phyloP scores from a whole-genome alignment of 2,797 vertebrate genomes.

The Fratercula arctica region DNA sequence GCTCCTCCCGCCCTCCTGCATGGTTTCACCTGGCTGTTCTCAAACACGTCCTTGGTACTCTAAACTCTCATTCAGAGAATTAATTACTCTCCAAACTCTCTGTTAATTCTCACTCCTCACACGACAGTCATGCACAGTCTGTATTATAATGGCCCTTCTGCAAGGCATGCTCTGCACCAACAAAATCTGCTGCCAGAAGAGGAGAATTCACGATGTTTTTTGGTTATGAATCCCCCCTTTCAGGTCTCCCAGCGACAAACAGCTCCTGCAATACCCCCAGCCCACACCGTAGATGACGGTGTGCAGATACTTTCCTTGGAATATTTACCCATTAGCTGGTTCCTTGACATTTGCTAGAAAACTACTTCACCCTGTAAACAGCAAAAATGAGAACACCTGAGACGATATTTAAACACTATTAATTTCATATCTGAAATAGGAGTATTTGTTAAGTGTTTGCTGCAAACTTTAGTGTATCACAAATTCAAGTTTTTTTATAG shows the following conservation, averaged over 20 bases:
- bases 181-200: not conserved
- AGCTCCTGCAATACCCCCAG: not conserved
- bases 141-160: not conserved
- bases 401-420: slow-evolving; percentile 29
- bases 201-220: not conserved
- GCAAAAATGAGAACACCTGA: not conserved
- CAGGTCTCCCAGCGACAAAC: accelerated
- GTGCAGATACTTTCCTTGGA: not conserved
- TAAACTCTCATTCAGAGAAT: not conserved
- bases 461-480: slow-evolving; percentile 11
- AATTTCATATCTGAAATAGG: not conserved
- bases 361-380: slow-evolving; percentile 22
- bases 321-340: not conserved
- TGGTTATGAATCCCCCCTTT: not conserved
- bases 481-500: slow-evolving; percentile 40
- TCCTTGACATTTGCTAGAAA: not conserved
- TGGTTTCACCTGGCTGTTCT: not conserved
- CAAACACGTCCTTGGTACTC: accelerated
- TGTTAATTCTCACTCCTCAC: not conserved
- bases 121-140: too few relatives aligned
- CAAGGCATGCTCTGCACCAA: not conserved
- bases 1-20: not conserved
- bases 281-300: slow-evolving; percentile 39
- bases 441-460: slow-evolving; percentile 7
- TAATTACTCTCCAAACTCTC: not conserved